These are phyloP conservation scores for Nemotelus pantherinus DNA, from an alignment of 2,888 invertebrate species.

Conservation along the genomic window DNA sequence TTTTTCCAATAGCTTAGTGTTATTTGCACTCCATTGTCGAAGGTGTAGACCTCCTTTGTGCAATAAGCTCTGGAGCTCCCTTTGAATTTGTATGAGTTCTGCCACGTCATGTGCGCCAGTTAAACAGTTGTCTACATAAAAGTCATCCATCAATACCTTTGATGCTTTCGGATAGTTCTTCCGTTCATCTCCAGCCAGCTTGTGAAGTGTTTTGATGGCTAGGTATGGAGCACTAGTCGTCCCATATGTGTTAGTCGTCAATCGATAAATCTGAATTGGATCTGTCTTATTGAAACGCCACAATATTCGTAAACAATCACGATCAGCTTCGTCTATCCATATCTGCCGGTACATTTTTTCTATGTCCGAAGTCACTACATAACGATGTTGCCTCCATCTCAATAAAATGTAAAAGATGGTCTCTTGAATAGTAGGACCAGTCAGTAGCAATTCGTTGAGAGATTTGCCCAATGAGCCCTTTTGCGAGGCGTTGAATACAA, in stretches of 20 bases:
- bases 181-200: slow-evolving; percentile 16
- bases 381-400: background rate
- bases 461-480: background rate
- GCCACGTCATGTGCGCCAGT: background rate
- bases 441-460: slow-evolving; percentile 14
- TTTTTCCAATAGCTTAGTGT: background rate
- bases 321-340: slow-evolving; percentile 34
- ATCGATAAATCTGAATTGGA: slow-evolving; percentile 5
- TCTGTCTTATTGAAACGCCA: slow-evolving; percentile 42
- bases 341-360: slow-evolving; percentile 49
- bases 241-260: slow-evolving; percentile 40
- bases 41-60: background rate
- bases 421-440: slow-evolving; percentile 26
- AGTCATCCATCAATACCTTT: background rate
- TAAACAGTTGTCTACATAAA: slow-evolving; percentile 28
- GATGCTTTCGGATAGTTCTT: background rate
- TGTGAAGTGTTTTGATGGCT: slow-evolving; percentile 8
- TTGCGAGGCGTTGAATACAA: slow-evolving; percentile 22
- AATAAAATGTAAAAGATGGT: background rate
- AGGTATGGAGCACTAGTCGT: slow-evolving; percentile 27
- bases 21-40: background rate
- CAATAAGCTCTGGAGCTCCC: background rate
- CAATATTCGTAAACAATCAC: slow-evolving; percentile 38
- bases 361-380: slow-evolving; percentile 41
- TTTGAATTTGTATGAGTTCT: background rate